A percentile compares a stretch with the other conserved stretches of the same genome.
Evolutionary conservation across 2,888 invertebrate genomes (phyloP).

Genomic region (Helleia helle): DNA sequence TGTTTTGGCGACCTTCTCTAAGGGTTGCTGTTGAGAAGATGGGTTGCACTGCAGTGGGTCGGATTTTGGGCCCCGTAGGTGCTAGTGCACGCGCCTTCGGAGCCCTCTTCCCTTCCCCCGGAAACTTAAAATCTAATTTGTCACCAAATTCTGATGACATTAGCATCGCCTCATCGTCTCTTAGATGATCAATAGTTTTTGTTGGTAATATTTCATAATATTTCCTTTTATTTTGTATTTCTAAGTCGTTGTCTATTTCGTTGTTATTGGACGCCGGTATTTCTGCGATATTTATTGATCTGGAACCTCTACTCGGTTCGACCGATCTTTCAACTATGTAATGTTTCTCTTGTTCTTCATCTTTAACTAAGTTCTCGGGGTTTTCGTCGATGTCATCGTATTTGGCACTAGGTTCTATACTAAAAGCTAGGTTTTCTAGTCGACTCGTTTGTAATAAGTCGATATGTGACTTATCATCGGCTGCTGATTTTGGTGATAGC

Average conservation of each 20-base stretch:
- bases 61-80: slow-evolving; percentile 79
- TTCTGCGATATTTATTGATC: slow-evolving; percentile 71
- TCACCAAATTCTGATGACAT: slow-evolving; percentile 57
- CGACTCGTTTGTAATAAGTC: slow-evolving; percentile 46
- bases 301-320: slow-evolving; percentile 55
- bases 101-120: slow-evolving; percentile 86
- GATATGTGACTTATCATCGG: slow-evolving; percentile 30
- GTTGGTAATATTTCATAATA: slow-evolving; percentile 73
- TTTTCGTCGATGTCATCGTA: slow-evolving; percentile 32
- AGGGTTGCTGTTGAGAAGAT: slow-evolving; percentile 68
- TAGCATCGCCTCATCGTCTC: slow-evolving; percentile 47
- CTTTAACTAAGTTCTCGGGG: slow-evolving; percentile 23
- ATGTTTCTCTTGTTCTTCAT: slow-evolving; percentile 44
- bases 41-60: slow-evolving; percentile 67
- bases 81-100: slow-evolving; percentile 79
- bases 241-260: slow-evolving; percentile 74
- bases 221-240: slow-evolving; percentile 60
- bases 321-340: slow-evolving; percentile 70
- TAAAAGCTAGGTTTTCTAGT: slow-evolving; percentile 44
- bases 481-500: slow-evolving; percentile 78
- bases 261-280: slow-evolving; percentile 70
- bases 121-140: slow-evolving; percentile 62
- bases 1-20: slow-evolving; percentile 59
- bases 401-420: slow-evolving; percentile 52
- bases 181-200: slow-evolving; percentile 53